These are phyloP conservation scores for Bembecia ichneumoniformis DNA, from an alignment of 2,888 invertebrate species.

Conservation along the genomic window DNA sequence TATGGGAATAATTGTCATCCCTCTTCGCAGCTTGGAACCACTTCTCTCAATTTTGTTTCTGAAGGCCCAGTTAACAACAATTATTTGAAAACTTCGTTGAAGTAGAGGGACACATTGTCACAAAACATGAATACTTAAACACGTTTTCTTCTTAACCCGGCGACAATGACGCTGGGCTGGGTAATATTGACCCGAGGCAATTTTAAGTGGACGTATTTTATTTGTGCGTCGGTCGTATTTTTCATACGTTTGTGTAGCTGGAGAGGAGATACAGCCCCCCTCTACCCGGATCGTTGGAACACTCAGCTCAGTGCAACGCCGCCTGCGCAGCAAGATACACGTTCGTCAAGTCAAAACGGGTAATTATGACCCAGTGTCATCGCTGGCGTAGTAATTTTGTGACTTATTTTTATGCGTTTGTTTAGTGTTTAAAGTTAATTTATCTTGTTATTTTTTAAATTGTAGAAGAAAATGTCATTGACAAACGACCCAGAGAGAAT, in stretches of 20 bases:
- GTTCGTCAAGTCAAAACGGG: slow-evolving; percentile 5
- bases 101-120: no score
- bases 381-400: slow-evolving; percentile 2
- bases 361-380: no score
- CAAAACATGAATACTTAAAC: no score
- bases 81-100: no score
- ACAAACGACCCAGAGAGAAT: slow-evolving; percentile 4
- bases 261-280: slow-evolving; percentile 2
- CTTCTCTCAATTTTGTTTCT: no score
- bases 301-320: slow-evolving; percentile 3
- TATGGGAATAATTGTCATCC: no score
- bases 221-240: slow-evolving; percentile 1
- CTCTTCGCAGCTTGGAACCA: no score
- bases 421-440: no score
- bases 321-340: slow-evolving; percentile 4
- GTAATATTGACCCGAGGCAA: background rate
- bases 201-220: slow-evolving; percentile 1
- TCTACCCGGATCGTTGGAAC: background rate
- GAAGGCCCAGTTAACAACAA: no score
- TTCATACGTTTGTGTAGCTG: slow-evolving; percentile 3
- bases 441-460: no score
- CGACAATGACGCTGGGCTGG: background rate
- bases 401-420: no score
- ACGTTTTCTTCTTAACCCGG: background rate
- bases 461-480: slow-evolving; percentile 1